Evolutionary conservation across 2,888 invertebrate species (phyloP).

Genomic region (Drosophila affinis): DNA sequence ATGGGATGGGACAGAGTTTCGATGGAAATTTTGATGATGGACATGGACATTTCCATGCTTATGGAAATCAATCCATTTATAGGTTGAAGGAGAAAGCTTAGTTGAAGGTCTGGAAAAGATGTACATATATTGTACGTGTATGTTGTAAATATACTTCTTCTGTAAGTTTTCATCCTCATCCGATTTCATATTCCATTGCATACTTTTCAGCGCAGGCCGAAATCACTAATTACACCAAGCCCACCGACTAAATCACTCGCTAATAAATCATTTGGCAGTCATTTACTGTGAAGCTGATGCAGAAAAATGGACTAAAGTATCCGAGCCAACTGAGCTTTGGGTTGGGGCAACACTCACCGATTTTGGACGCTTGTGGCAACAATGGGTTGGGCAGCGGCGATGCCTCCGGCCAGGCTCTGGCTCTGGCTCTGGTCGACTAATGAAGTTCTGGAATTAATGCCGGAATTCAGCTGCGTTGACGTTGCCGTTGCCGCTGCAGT

Average conservation of each 20-base stretch:
- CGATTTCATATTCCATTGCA: background rate
- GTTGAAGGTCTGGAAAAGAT: too few relatives aligned
- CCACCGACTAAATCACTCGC: background rate
- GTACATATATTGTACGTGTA: too few relatives aligned
- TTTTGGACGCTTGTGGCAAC: conserved; percentile 19
- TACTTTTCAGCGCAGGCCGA: conserved; percentile 5
- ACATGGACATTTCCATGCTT: background rate
- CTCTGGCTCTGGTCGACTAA: conserved; percentile 63
- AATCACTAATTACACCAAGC: background rate
- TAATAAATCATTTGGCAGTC: conserved; percentile 54
- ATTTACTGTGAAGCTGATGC: conserved; percentile 30
- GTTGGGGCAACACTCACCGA: conserved; percentile 47
- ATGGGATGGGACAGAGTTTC: background rate
- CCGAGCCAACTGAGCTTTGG: background rate
- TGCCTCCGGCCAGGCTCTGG: background rate
- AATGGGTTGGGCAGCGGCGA: conserved; percentile 17
- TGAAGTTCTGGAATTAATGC: conserved; percentile 79
- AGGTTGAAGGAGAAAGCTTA: too few relatives aligned
- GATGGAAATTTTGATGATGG: background rate
- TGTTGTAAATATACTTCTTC: too few relatives aligned
- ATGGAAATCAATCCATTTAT: too few relatives aligned
- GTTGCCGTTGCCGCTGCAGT: conserved; percentile 26
- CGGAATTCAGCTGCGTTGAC: conserved; percentile 65
- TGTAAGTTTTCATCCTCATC: too few relatives aligned
- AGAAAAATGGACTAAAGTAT: conserved; percentile 11